Conservation (phyloP, 2,888 invertebrate genomes). For the Brachylomia viminalis region DNA sequence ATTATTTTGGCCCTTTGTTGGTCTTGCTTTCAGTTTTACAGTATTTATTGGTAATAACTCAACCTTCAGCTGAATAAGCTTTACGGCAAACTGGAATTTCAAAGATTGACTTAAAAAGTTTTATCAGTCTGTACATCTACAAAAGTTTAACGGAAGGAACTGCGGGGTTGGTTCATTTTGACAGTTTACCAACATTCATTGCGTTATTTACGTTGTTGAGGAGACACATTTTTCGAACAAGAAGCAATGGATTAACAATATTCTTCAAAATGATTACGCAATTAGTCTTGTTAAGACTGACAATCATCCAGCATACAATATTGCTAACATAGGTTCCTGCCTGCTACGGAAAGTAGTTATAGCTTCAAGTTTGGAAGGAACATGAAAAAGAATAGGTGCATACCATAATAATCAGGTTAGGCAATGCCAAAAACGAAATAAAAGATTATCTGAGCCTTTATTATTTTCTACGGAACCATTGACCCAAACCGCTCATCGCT, state of each 20-base stretch:
- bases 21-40: constrained; percentile 7
- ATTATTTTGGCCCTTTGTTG: constrained; percentile 21
- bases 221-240: no score
- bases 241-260: no score
- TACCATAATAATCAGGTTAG: neutral
- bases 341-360: neutral
- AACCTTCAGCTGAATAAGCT: neutral
- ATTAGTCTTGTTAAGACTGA: neutral
- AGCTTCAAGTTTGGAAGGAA: no score
- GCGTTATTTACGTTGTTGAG: no score
- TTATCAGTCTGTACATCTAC: neutral
- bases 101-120: neutral
- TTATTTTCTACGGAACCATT: constrained; percentile 32
- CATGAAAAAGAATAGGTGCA: neutral
- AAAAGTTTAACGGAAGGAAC: neutral
- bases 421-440: neutral
- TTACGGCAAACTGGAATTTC: neutral
- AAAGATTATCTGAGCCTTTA: neutral
- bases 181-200: no score
- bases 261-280: no score
- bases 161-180: no score
- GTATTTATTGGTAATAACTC: neutral
- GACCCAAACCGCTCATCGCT: neutral
- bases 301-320: neutral
- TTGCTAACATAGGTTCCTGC: neutral